Conservation (phyloP, 2,888 invertebrate genomes). For the Drosophila barbarae region DNA sequence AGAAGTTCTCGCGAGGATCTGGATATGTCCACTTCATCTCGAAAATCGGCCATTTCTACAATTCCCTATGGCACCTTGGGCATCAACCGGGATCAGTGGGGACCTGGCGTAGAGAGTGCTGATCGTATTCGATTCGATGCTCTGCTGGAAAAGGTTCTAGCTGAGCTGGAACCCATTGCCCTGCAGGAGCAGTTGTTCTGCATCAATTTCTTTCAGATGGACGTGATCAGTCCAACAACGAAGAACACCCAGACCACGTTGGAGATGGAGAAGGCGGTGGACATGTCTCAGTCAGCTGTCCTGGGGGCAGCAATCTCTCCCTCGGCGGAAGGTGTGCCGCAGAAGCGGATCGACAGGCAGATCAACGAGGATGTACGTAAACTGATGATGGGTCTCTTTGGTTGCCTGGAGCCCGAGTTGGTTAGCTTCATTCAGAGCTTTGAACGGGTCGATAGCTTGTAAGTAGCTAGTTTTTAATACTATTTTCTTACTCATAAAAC, state of each 20-base stretch:
- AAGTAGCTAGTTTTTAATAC: conserved; percentile 78
- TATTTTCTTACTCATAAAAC: background rate
- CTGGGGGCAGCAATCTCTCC: conserved; percentile 49
- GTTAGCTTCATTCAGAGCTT: conserved; percentile 91
- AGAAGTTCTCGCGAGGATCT: conserved; percentile 80
- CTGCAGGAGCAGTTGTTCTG: conserved; percentile 97
- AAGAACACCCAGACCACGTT: conserved; percentile 83
- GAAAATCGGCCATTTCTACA: conserved; percentile 77
- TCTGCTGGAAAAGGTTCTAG: conserved; percentile 90
- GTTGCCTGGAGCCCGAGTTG: conserved; percentile 91
- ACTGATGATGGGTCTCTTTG: conserved; percentile 94
- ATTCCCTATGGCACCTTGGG: conserved; percentile 81
- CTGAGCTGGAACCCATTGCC: conserved; percentile 93
- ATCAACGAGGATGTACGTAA: conserved; percentile 89
- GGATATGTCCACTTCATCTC: conserved; percentile 78
- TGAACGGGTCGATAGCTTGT: conserved; percentile 94
- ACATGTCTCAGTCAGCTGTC: conserved; percentile 72
- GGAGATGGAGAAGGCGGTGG: conserved; percentile 80
- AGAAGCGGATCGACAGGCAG: conserved; percentile 85
- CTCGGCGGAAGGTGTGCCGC: conserved; percentile 67
- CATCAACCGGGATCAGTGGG: conserved; percentile 84
- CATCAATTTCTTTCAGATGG: conserved; percentile 92
- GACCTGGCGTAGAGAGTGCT: conserved; percentile 82
- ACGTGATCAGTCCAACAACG: conserved; percentile 82
- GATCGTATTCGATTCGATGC: conserved; percentile 84